phyloP scores from a whole-genome alignment of 2,797 vertebrate species.

The Crocidura indochinensis region DNA sequence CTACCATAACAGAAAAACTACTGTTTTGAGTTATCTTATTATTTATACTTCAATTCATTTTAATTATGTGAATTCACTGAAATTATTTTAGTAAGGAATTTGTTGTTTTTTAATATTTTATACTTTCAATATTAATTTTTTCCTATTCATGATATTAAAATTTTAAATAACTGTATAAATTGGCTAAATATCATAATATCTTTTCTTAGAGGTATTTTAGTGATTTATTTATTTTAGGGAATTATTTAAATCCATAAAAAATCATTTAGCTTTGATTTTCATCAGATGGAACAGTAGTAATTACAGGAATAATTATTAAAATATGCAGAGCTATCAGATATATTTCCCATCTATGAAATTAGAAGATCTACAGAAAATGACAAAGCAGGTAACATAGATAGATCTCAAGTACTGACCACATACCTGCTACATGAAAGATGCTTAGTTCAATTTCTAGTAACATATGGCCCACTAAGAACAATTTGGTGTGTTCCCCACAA shows the following conservation, averaged over 20 bases:
- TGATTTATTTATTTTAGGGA: too few relatives aligned
- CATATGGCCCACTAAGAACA: too few relatives aligned
- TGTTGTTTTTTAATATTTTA: conserved; percentile 24
- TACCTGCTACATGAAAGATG: too few relatives aligned
- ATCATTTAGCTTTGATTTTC: conserved; percentile 60
- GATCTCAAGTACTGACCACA: too few relatives aligned
- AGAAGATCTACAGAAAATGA: conserved; percentile 50
- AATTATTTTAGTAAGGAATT: conserved; percentile 32
- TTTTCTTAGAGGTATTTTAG: conserved; percentile 34
- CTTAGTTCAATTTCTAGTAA: too few relatives aligned
- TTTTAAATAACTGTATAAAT: conserved; percentile 44
- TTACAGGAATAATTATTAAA: conserved; percentile 14
- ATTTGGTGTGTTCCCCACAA: too few relatives aligned
- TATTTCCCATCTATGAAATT: conserved; percentile 36
- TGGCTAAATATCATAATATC: conserved; percentile 56
- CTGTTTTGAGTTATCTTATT: background rate
- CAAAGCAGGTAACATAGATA: background rate
- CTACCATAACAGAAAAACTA: conserved; percentile 15
- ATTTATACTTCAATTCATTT: conserved; percentile 3
- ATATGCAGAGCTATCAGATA: conserved; percentile 25
- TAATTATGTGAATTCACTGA: conserved; percentile 29
- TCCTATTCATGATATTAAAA: conserved; percentile 3
- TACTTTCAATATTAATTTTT: conserved; percentile 59
- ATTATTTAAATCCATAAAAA: conserved; percentile 66
- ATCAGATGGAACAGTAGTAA: conserved; percentile 60